Base-by-base conservation (phyloP, 2,888 invertebrate species). In the Quadroppia sp. region DNA sequence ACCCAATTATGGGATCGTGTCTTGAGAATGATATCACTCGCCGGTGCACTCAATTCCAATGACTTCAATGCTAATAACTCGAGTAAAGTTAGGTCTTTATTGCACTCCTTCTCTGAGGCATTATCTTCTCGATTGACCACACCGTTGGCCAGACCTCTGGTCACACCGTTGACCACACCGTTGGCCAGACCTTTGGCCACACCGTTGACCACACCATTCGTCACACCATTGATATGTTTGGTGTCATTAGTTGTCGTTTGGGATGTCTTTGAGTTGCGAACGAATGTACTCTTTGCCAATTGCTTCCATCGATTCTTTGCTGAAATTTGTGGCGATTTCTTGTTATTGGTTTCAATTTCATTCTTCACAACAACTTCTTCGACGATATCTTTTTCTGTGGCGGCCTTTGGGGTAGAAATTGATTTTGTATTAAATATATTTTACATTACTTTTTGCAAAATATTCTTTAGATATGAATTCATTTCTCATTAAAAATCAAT, bases 11-110 rank as follows among this genome's bases (percentile, higher is more conserved):
- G 82, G 76, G 79, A 81, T 9, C 70, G 80, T 77, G 83, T 83
- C 76, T 82, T 83, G 78, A 94, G 83, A 67, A 94, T 84, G 72
- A 91, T 87, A 81, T 93, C 92, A 79, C 91, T 92, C 75, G 94
- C 94, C 67, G 94, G 94, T 25, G 92, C 92, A 77, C 92, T 91
- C 80, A 94, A 84, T 82, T 94, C 94, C 81, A 94, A 85, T 50
- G 94, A 93, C 84, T 94, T 94, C 6, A 71, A n/a, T 15, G 71
- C 71, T 40, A 71, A 56, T 30, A 71, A 56, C 53, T 71, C 53
- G 25, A 71, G 71, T 36, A 72, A 42, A 32, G 42, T 40, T 7
- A 40, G 20, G 42, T 50, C 32, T 64, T 73, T 71, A 20, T 42
- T 50, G 32, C 64, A 67, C 7, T 53, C 53, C 11, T 36, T 28